phyloP scores from a whole-genome alignment of 2,888 invertebrate species.

The Bellardia bayeri region DNA sequence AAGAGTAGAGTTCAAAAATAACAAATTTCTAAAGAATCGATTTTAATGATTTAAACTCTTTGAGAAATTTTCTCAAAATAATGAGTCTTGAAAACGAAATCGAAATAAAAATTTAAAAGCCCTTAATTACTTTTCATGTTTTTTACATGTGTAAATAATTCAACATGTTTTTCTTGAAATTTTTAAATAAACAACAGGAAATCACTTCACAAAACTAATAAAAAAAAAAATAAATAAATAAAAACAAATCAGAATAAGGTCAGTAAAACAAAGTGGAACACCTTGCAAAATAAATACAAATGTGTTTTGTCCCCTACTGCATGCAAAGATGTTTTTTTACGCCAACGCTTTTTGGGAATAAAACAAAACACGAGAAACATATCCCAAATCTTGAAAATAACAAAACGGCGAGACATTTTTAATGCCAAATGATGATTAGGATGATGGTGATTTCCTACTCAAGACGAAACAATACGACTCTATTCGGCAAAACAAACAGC shows the following conservation, averaged over 20 bases:
- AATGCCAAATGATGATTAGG: constrained; percentile 45
- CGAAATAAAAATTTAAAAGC: too few species aligned
- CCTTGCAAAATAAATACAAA: constrained; percentile 66
- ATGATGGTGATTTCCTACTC: constrained; percentile 29
- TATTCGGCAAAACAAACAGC: constrained; percentile 36
- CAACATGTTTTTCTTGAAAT: neutral
- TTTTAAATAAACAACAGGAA: constrained; percentile 52
- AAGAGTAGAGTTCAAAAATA: neutral
- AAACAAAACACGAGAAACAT: constrained; percentile 32
- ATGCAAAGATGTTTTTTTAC: constrained; percentile 36
- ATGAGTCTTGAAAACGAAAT: too few species aligned
- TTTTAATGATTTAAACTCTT: too few species aligned
- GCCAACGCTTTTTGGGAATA: constrained; percentile 53
- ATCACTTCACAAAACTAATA: constrained; percentile 34
- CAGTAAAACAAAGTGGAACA: constrained; percentile 69
- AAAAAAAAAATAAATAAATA: constrained; percentile 51
- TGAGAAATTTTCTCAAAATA: too few species aligned
- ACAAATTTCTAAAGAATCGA: neutral
- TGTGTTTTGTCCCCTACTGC: neutral
- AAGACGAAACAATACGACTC: neutral
- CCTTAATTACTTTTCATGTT: constrained; percentile 1
- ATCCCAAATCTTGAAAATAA: constrained; percentile 56
- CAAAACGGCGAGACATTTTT: constrained; percentile 45
- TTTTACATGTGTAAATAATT: neutral
- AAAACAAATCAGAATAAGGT: constrained; percentile 66